phyloP scores from a whole-genome alignment of 2,113 vertebrate species.

The Cynocephalus volans region DNA sequence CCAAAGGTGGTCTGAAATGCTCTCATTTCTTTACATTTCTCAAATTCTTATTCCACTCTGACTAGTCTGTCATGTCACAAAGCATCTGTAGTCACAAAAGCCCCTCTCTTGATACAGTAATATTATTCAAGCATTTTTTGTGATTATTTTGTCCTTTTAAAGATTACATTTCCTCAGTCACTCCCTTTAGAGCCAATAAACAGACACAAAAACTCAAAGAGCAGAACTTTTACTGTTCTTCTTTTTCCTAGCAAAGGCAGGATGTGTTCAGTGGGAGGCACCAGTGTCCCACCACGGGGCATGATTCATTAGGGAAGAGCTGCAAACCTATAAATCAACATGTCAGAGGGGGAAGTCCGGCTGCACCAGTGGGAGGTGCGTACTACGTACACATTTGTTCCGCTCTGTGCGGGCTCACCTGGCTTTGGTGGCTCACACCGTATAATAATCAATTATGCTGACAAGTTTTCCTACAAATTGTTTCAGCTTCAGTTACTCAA shows the following conservation, averaged over 20 bases:
- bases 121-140: not conserved
- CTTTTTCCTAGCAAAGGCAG: conserved; percentile 56
- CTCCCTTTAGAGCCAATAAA: not conserved
- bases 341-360: conserved; percentile 76
- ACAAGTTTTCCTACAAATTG: conserved; percentile 84
- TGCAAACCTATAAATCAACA: conserved; percentile 85
- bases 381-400: conserved; percentile 76
- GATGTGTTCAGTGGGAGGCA: conserved; percentile 86
- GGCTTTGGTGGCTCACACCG: conserved; percentile 70
- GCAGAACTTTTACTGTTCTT: conserved; percentile 59
- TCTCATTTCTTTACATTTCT: not conserved
- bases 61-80: not conserved
- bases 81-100: not conserved
- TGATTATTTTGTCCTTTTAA: conserved; percentile 60
- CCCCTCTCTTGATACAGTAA: not conserved
- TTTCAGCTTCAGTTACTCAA: conserved; percentile 71
- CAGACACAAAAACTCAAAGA: conserved; percentile 35
- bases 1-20: not conserved
- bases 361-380: conserved; percentile 53
- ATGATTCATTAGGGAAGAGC: conserved; percentile 75
- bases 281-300: conserved; percentile 79
- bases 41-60: not conserved
- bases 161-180: conserved; percentile 65
- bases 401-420: conserved; percentile 79
- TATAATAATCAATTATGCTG: conserved; percentile 91